Evolutionary conservation across 2,797 vertebrate species (phyloP).

Genomic region (Macrochelys suwanniensis): DNA sequence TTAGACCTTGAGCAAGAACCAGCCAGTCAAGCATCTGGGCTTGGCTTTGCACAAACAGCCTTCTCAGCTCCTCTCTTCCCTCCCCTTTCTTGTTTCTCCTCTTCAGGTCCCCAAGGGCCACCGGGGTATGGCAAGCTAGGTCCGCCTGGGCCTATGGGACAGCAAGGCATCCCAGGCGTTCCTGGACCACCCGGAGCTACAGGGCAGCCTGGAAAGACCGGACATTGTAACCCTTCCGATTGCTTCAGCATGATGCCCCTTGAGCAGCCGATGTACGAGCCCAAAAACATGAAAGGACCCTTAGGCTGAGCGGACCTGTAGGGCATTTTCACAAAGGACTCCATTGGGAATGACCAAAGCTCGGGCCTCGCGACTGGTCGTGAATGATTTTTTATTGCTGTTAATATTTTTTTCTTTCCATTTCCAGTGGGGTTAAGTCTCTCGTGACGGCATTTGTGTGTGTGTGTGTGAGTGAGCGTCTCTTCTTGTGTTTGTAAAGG

Average conservation of each 20-base stretch:
- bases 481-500: neutral
- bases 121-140: constrained; percentile 96
- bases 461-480: neutral
- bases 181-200: constrained; percentile 87
- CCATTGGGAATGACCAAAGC: constrained; percentile 53
- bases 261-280: constrained; percentile 88
- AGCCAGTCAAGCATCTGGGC: neutral
- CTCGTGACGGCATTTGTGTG: neutral
- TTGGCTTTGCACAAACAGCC: neutral
- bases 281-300: constrained; percentile 93
- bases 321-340: constrained; percentile 30
- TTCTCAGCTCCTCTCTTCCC: neutral
- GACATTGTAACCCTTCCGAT: constrained; percentile 92
- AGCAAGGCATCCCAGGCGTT: constrained; percentile 95
- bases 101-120: constrained; percentile 90
- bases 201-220: constrained; percentile 90
- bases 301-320: constrained; percentile 75
- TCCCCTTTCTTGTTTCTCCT: neutral
- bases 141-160: constrained; percentile 90
- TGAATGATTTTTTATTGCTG: constrained; percentile 71
- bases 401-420: constrained; percentile 73
- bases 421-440: constrained; percentile 33
- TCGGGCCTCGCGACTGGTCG: constrained; percentile 48
- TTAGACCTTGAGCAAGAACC: neutral
- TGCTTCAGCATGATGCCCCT: constrained; percentile 89